Conservation (phyloP, 1,140 invertebrate species). For the Zophobas atratus region DNA sequence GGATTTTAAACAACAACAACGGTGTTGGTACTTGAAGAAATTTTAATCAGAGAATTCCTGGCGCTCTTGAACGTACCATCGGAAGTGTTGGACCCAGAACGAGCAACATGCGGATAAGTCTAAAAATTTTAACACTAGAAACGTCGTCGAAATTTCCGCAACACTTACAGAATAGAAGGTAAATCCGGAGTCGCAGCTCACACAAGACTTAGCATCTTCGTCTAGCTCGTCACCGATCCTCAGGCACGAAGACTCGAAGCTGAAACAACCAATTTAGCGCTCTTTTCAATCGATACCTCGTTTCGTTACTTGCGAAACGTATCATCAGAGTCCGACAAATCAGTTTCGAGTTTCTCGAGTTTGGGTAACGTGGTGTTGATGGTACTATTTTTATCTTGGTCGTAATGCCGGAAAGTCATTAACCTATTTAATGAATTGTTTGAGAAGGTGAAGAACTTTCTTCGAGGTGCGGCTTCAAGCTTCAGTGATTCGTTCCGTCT, state of each 20-base stretch:
- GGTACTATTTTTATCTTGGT: too few species aligned
- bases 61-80: too few species aligned
- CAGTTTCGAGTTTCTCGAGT: not conserved
- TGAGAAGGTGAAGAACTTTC: too few species aligned
- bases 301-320: conserved; percentile 17
- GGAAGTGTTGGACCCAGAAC: too few species aligned
- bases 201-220: conserved; percentile 22
- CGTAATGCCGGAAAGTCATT: not conserved
- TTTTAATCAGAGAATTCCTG: not conserved
- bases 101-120: not conserved
- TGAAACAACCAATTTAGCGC: conserved; percentile 12
- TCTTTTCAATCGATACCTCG: not conserved
- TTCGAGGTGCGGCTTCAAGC: too few species aligned
- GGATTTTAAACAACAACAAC: not conserved
- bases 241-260: conserved; percentile 43
- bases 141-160: not conserved
- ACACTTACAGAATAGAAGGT: conserved; percentile 48
- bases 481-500: too few species aligned
- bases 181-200: conserved; percentile 34
- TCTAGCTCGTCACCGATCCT: conserved; percentile 16
- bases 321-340: conserved; percentile 45
- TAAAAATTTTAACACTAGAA: not conserved
- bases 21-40: not conserved
- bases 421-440: too few species aligned
- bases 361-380: not conserved